These are phyloP conservation scores for Parasteatoda lunata DNA, from an alignment of 2,888 invertebrate species.

Conservation along the genomic window DNA sequence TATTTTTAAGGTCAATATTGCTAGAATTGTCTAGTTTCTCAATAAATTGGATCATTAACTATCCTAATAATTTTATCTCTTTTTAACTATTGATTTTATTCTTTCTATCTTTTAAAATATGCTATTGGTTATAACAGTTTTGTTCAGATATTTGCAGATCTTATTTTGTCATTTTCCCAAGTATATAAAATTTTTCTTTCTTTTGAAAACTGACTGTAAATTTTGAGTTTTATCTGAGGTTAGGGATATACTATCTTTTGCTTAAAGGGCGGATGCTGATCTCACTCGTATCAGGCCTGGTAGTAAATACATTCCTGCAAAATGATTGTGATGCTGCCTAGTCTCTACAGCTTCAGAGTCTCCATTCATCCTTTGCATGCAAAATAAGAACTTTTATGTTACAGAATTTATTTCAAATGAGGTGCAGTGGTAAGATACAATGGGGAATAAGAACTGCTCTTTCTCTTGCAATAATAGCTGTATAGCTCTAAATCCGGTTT, in stretches of 20 bases:
- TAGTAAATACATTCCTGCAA: slow-evolving; percentile 46
- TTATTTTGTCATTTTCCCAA: neutral
- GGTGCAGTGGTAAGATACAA: neutral
- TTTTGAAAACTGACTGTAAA: no score
- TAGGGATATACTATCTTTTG: slow-evolving; percentile 58
- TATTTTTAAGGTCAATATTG: no score
- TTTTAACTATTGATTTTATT: slow-evolving; percentile 4
- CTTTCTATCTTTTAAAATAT: neutral
- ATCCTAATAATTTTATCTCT: neutral
- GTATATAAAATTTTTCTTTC: neutral
- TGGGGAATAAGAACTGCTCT: no score
- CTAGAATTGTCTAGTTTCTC: no score
- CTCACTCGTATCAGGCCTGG: slow-evolving; percentile 51
- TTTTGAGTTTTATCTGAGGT: slow-evolving; percentile 26
- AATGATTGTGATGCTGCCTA: slow-evolving; percentile 27
- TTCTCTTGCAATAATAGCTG: no score
- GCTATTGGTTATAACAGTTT: no score
- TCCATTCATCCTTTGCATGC: slow-evolving; percentile 6
- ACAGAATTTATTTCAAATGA: neutral
- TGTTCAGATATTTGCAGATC: no score
- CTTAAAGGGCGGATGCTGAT: slow-evolving; percentile 57
- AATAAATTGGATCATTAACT: neutral
- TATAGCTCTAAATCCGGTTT: no score
- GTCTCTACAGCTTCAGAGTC: slow-evolving; percentile 8
- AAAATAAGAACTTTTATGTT: slow-evolving; percentile 5